Conservation (phyloP, 2,797 vertebrate genomes). For the Myripristis jacobus region DNA sequence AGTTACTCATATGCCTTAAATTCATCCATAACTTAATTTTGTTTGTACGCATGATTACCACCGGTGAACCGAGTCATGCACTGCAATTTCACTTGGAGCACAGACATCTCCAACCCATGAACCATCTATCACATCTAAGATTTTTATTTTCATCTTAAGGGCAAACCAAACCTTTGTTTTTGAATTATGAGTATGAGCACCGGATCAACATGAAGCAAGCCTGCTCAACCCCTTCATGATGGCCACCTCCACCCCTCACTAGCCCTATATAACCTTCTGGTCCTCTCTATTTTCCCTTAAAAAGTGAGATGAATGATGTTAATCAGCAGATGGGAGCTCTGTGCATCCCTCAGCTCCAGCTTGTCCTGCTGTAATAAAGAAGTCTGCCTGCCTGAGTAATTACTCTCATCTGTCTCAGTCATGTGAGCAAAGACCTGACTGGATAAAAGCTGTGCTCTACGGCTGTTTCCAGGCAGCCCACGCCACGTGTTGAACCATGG, state of each 20-base stretch:
- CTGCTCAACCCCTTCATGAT: neutral
- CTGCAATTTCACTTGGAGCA: too few relatives aligned
- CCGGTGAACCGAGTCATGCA: too few relatives aligned
- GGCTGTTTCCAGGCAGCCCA: neutral
- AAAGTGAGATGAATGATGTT: conserved; percentile 74
- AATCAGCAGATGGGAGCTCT: conserved; percentile 66
- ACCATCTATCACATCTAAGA: too few relatives aligned
- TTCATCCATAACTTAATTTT: too few relatives aligned
- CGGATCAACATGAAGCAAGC: conserved; percentile 16
- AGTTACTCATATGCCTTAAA: too few relatives aligned
- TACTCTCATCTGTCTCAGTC: conserved; percentile 75
- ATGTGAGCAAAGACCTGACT: conserved; percentile 33
- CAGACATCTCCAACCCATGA: too few relatives aligned
- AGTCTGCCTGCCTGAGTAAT: conserved; percentile 73
- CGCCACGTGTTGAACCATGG: neutral
- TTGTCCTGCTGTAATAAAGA: conserved; percentile 75
- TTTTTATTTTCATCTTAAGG: too few relatives aligned
- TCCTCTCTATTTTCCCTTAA: conserved; percentile 45
- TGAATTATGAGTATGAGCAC: neutral
- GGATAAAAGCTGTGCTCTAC: conserved; percentile 33
- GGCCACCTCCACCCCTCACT: neutral
- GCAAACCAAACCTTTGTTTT: neutral
- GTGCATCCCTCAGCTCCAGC: conserved; percentile 62
- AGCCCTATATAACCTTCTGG: conserved; percentile 24
- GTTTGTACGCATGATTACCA: too few relatives aligned